These are phyloP conservation scores for Gadopsis marmoratus DNA, from an alignment of 2,797 vertebrate genomes.

Conservation along the genomic window DNA sequence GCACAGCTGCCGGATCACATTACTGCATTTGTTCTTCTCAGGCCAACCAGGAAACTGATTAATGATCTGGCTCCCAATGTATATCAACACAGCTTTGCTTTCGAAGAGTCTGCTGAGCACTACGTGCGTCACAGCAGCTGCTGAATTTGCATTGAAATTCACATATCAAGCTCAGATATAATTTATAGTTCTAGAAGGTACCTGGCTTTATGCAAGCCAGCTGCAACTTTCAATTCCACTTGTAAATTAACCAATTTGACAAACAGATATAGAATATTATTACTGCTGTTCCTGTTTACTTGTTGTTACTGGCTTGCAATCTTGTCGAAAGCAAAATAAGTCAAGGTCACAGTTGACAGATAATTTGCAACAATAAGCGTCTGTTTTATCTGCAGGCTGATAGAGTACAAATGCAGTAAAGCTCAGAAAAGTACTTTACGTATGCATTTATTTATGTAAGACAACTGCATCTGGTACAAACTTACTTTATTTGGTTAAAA, in stretches of 20 bases:
- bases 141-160: conserved; percentile 13
- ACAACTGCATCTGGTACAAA: not conserved
- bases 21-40: conserved; percentile 76
- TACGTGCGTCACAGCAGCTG: not conserved
- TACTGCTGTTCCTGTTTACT: not conserved
- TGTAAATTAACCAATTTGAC: not conserved
- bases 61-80: conserved; percentile 70
- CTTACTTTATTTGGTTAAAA: not conserved
- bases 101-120: conserved; percentile 24
- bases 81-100: conserved; percentile 75
- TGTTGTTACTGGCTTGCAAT: not conserved
- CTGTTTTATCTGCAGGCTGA: conserved; percentile 11
- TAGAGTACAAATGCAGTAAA: not conserved
- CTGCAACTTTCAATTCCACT: conserved; percentile 5
- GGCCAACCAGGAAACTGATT: conserved; percentile 78
- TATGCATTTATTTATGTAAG: not conserved
- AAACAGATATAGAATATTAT: not conserved
- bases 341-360: conserved; percentile 2
- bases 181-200: not conserved
- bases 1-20: conserved; percentile 64
- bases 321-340: not conserved
- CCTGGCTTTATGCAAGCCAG: not conserved
- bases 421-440: not conserved
- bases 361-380: conserved; percentile 2
- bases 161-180: conserved; percentile 1